A percentile compares a stretch with the other conserved stretches of the same genome.
Evolutionary conservation across 2,888 invertebrate genomes (phyloP).

Genomic region (Pristionchus mayeri): DNA sequence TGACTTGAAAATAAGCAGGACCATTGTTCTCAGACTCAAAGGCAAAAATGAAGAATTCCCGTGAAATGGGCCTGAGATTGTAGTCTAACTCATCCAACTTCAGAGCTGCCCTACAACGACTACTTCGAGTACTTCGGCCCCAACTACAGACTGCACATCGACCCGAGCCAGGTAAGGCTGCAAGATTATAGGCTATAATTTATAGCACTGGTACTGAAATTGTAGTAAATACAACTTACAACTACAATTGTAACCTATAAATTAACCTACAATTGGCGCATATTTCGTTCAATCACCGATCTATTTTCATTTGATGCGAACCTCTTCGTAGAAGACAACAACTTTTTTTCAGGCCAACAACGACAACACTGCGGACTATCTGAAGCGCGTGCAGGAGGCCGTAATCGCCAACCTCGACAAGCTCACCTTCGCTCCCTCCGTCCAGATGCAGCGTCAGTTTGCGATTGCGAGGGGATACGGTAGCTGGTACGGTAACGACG

Average conservation of each 20-base stretch:
- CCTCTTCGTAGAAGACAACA: too few relatives aligned
- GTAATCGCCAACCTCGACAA: slow-evolving; percentile 69
- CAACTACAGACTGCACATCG: slow-evolving; percentile 72
- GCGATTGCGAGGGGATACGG: not conserved
- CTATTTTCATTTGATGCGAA: too few relatives aligned
- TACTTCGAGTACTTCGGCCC: slow-evolving; percentile 73
- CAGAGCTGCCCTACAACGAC: slow-evolving; percentile 74
- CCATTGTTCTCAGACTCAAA: not conserved
- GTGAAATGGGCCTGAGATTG: not conserved
- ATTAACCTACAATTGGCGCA: not conserved
- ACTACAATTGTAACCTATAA: not conserved
- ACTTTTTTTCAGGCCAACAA: not conserved
- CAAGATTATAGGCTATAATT: not conserved
- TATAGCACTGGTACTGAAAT: not conserved
- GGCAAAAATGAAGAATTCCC: not conserved
- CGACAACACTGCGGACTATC: not conserved
- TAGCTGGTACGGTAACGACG: not conserved
- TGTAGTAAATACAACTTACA: too few relatives aligned
- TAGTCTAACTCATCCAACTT: not conserved
- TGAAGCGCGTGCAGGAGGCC: slow-evolving; percentile 46
- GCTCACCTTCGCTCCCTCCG: slow-evolving; percentile 68
- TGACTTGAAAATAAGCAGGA: not conserved
- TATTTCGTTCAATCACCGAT: not conserved
- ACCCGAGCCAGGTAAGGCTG: slow-evolving; percentile 61
- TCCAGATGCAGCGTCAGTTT: slow-evolving; percentile 71